These are phyloP conservation scores for Diplodus sargus DNA, from an alignment of 2,797 vertebrate species.

Conservation along the genomic window DNA sequence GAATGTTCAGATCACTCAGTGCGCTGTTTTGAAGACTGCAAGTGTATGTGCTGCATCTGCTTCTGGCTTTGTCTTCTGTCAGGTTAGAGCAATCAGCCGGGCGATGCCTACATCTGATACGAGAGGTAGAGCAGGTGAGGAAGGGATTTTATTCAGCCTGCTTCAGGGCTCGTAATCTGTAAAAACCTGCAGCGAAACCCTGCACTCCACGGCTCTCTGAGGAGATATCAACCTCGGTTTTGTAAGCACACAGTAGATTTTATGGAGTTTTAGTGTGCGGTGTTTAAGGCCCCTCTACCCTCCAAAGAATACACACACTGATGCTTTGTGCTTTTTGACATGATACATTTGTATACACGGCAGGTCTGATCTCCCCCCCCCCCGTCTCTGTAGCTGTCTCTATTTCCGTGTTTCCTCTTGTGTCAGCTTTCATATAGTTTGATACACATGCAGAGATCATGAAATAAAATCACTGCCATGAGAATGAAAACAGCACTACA, in stretches of 20 bases:
- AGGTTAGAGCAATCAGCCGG: neutral
- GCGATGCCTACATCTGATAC: conserved; percentile 20
- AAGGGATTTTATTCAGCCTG: conserved; percentile 17
- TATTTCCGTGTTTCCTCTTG: conserved; percentile 18
- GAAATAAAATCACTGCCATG: neutral
- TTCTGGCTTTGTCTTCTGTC: conserved; percentile 20
- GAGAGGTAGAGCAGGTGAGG: conserved; percentile 19
- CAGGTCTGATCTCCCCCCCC: neutral
- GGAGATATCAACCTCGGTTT: conserved; percentile 29
- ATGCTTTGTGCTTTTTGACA: neutral
- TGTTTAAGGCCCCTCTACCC: conserved; percentile 5
- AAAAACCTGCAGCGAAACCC: conserved; percentile 32
- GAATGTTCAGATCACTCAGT: neutral
- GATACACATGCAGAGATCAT: conserved; percentile 1
- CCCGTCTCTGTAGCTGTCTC: neutral
- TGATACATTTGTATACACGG: neutral
- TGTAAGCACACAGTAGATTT: conserved; percentile 5
- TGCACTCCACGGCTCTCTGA: conserved; percentile 17
- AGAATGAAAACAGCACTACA: neutral
- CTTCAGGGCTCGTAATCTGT: conserved; percentile 39
- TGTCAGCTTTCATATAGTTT: conserved; percentile 23
- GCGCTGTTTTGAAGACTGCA: neutral
- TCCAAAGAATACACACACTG: conserved; percentile 12
- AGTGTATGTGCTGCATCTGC: conserved; percentile 6
- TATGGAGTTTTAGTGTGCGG: conserved; percentile 22